A percentile compares a stretch with the other conserved stretches of the same genome.
phyloP scores from a whole-genome alignment of 2,113 vertebrate genomes.

The Bubo blakistoni region DNA sequence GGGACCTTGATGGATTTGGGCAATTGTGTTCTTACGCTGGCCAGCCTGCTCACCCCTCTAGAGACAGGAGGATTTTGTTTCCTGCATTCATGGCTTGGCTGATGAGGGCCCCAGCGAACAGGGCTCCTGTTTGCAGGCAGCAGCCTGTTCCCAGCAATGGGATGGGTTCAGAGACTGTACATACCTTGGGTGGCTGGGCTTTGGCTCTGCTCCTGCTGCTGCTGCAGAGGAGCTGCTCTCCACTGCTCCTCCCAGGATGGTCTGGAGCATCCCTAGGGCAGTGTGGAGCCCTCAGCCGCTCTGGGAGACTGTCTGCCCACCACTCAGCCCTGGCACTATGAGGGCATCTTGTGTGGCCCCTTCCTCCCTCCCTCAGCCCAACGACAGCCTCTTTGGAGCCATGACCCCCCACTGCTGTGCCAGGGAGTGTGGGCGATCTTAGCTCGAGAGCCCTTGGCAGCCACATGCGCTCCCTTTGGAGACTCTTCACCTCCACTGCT shows the following conservation, averaged over 20 bases:
- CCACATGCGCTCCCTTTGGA: not conserved
- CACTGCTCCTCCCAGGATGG: rapidly evolving
- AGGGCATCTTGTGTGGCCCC: not conserved
- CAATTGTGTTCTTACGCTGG: not conserved
- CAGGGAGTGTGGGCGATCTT: not conserved
- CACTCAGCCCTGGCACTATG: not conserved
- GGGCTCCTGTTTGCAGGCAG: not conserved
- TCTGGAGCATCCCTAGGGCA: not conserved
- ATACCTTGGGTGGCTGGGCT: not conserved
- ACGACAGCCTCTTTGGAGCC: not conserved
- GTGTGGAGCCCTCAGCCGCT: not conserved
- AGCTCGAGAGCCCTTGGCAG: not conserved
- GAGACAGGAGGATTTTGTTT: not conserved
- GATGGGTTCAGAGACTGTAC: rapidly evolving
- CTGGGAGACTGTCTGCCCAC: not conserved
- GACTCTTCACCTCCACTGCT: not conserved
- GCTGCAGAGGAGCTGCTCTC: not conserved
- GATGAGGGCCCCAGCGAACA: not conserved
- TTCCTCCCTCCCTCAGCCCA: not conserved
- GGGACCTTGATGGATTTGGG: not conserved
- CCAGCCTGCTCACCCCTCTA: not conserved
- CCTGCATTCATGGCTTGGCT: not conserved
- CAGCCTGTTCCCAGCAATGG: not conserved
- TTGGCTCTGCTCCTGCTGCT: not conserved
- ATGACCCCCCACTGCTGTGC: not conserved